These are phyloP conservation scores for Drosophila ercepeae DNA, from an alignment of 1,140 invertebrate species.

Conservation along the genomic window DNA sequence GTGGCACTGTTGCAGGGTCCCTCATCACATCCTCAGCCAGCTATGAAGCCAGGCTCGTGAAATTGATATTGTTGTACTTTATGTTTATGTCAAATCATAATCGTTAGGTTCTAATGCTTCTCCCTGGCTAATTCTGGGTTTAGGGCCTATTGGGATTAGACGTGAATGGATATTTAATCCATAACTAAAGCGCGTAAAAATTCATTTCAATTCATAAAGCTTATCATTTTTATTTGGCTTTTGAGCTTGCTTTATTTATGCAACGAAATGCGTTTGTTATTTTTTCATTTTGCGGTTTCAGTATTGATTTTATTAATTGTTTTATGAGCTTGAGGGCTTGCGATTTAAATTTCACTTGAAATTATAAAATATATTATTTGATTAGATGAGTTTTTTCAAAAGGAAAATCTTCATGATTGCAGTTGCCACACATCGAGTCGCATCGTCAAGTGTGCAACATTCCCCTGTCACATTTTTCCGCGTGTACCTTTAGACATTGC, in stretches of 20 bases:
- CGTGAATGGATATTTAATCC: slow-evolving; percentile 3
- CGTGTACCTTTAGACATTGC: not conserved
- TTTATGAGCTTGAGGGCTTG: not conserved
- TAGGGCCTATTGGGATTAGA: slow-evolving; percentile 18
- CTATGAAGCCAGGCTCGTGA: slow-evolving; percentile 17
- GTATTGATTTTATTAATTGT: not conserved
- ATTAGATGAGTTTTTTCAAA: not conserved
- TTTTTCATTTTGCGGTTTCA: not conserved
- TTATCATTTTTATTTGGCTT: not conserved
- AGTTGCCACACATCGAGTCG: too few species aligned
- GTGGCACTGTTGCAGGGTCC: slow-evolving; percentile 2
- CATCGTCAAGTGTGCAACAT: not conserved
- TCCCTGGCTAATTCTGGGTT: slow-evolving; percentile 29
- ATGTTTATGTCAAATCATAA: slow-evolving; percentile 37
- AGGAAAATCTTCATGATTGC: too few species aligned
- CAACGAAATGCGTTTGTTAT: not conserved
- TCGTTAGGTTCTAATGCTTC: slow-evolving; percentile 13
- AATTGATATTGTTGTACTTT: slow-evolving; percentile 47
- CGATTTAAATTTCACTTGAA: not conserved
- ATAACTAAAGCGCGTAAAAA: not conserved
- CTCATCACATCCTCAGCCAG: too few species aligned
- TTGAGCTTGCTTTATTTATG: not conserved
- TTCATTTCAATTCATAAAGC: not conserved
- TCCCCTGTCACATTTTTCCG: not conserved
- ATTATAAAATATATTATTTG: not conserved